Evolutionary conservation across 1,140 invertebrate genomes (phyloP).

Genomic region (Drosophila pseudoananassae): DNA sequence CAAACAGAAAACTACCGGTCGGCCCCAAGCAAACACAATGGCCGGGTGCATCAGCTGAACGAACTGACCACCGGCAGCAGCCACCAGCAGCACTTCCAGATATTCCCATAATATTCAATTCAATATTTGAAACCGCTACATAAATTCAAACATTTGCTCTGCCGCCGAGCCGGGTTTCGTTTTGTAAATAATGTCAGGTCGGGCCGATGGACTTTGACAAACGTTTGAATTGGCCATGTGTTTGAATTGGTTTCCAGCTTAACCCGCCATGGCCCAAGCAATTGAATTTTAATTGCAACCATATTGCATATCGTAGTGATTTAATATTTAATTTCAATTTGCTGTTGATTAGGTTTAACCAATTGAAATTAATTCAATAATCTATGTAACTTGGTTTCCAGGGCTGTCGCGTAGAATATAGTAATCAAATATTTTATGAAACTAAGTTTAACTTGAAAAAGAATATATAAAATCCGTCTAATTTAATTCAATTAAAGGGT

Average conservation of each 20-base stretch:
- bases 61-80: conserved; percentile 22
- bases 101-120: conserved; percentile 81
- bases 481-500: conserved; percentile 8
- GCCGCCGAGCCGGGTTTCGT: conserved; percentile 37
- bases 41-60: conserved; percentile 21
- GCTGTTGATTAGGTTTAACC: conserved; percentile 7
- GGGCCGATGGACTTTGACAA: conserved; percentile 49
- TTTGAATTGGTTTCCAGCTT: conserved; percentile 18
- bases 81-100: conserved; percentile 33
- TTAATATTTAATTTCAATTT: conserved; percentile 16
- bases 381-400: not conserved
- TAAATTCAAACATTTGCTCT: conserved; percentile 80
- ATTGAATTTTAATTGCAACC: conserved; percentile 13
- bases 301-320: not conserved
- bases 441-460: too few relatives aligned
- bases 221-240: conserved; percentile 10
- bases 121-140: conserved; percentile 83
- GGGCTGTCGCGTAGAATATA: not conserved
- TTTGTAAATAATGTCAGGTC: conserved; percentile 60
- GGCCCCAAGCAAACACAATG: conserved; percentile 30
- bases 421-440: not conserved
- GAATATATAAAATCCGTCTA: not conserved
- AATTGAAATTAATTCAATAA: conserved; percentile 11
- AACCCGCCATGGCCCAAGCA: conserved; percentile 6
- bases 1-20: conserved; percentile 42